Base-by-base conservation (phyloP, 1,140 invertebrate species). In the Bombus haemorrhoidalis region DNA sequence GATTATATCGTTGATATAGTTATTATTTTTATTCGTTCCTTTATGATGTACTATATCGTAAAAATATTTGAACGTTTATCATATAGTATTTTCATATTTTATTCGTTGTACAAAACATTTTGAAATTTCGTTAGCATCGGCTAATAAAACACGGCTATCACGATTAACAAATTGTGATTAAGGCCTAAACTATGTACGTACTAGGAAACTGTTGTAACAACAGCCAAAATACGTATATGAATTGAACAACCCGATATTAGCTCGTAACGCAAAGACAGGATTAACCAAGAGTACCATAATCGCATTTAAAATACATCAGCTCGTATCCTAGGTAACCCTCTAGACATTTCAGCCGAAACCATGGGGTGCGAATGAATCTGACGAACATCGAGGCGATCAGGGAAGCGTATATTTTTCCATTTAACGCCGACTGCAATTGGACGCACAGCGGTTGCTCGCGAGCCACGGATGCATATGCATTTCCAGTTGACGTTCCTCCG, bases 381-480 rank as follows among this genome's bases (percentile, higher is more conserved):
- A 15, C 25, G 28, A 82, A 75, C 59, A 62, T 76, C 25, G 81
- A 32, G 39, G 37, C 34, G 57, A 66, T 68, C 25, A n/a, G 59
- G 28, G 59, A 39, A 79, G n/a, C 47, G 41, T 73, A 6, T 41
- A 59, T 83, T 83, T 73, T 15, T 43, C 32, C 12, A 78, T 57
- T 84, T 43, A 41, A n/a, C 25, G 32, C 69, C 64, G 62, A 28
- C 57, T 75, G 32, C 71, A 47, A 66, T 72, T 15, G 39, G 71
- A 47, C 39, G 72, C 57, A 41, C n/a, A 66, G 72, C 69, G 39
- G 3, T 43, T 41, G 12, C n/a, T 39, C 64, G 25, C 53, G 62
- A 71, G 39, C 9, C 62, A 32, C 28, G 62, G 59, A 59, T 74
- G 59, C 85, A 83, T 83, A 86, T 77, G 85, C 85, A 86, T 86